phyloP scores from a whole-genome alignment of 2,888 invertebrate genomes.

The Spisula solida region DNA sequence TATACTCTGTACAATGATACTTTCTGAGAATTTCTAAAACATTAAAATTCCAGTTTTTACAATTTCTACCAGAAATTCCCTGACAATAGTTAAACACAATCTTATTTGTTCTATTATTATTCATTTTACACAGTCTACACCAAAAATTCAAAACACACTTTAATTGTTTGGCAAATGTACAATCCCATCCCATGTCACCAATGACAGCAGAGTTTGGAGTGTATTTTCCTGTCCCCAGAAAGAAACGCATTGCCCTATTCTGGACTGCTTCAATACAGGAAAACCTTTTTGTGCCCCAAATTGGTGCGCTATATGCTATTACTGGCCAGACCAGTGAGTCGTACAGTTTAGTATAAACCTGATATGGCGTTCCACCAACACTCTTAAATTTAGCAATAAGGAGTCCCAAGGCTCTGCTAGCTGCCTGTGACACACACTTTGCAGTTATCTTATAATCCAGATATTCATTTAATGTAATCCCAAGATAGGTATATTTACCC shows the following conservation, averaged over 20 bases:
- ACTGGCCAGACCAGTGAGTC: neutral
- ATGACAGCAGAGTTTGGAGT: neutral
- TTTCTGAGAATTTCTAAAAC: neutral
- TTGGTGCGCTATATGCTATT: neutral
- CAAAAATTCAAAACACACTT: neutral
- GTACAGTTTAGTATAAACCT: neutral
- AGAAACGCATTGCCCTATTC: neutral
- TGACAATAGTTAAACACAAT: constrained; percentile 15
- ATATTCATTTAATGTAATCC: constrained; percentile 21
- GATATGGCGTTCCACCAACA: constrained; percentile 14
- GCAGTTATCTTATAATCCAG: constrained; percentile 43
- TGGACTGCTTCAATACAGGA: neutral
- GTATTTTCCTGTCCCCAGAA: neutral
- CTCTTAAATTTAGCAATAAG: constrained; percentile 17
- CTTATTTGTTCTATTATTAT: constrained; percentile 22
- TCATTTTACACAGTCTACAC: neutral
- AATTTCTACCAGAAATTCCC: neutral
- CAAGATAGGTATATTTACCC: constrained; percentile 32
- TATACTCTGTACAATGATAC: constrained; percentile 8
- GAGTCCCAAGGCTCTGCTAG: constrained; percentile 19
- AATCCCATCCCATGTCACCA: neutral
- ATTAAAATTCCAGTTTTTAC: constrained; percentile 20
- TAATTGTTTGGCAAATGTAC: neutral
- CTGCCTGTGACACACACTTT: constrained; percentile 29
- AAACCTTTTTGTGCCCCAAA: neutral